phyloP scores from a whole-genome alignment of 2,888 invertebrate genomes.

The Rotaria magnacalcarata region DNA sequence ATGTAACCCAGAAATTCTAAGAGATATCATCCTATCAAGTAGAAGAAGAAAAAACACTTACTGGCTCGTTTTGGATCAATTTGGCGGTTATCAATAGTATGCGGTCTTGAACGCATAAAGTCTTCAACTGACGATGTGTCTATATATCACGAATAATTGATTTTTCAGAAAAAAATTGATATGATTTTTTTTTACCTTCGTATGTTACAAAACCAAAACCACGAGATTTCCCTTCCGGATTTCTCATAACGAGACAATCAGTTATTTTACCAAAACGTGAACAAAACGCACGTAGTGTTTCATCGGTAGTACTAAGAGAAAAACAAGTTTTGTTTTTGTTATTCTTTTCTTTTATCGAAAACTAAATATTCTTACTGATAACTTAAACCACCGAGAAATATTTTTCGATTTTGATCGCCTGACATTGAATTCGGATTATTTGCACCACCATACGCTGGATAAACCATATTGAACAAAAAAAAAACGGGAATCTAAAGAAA shows the following conservation, averaged over 20 bases:
- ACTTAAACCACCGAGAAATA: constrained; percentile 31
- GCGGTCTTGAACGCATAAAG: background rate
- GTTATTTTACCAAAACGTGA: constrained; percentile 77
- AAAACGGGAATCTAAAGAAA: background rate
- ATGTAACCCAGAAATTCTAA: no score
- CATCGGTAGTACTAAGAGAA: background rate
- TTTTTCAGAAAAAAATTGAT: no score
- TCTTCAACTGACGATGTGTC: background rate
- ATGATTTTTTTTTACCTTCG: background rate
- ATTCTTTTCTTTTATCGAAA: no score
- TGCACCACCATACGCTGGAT: background rate
- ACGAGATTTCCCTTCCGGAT: constrained; percentile 45
- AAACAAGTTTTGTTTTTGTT: background rate
- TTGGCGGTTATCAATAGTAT: constrained; percentile 13
- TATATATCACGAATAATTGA: background rate
- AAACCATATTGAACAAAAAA: background rate
- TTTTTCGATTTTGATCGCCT: constrained; percentile 12
- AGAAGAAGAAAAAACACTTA: background rate
- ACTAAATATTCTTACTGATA: background rate
- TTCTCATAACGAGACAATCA: constrained; percentile 56
- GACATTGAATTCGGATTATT: background rate
- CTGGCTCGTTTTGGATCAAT: constrained; percentile 31
- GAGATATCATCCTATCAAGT: no score
- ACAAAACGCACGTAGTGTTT: background rate
- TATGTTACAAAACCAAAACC: constrained; percentile 25